phyloP scores from a whole-genome alignment of 2,797 vertebrate species.

The Sebastes cheni region DNA sequence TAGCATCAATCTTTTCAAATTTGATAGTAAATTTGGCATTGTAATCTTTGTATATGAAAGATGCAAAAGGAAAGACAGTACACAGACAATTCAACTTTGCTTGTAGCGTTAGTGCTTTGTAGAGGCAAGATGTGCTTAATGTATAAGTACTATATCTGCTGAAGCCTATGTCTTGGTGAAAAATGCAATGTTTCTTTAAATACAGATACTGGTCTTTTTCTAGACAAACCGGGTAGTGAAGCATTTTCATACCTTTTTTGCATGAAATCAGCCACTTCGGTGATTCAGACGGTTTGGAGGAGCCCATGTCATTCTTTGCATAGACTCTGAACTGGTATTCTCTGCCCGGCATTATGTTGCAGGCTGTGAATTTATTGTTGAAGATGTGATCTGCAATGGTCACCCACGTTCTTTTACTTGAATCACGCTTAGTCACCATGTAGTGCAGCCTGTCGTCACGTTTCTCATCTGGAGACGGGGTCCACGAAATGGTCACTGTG shows the following conservation, averaged over 20 bases:
- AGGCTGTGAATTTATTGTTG: conserved; percentile 90
- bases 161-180: not conserved
- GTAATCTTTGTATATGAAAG: not conserved
- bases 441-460: conserved; percentile 86
- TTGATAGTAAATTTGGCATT: too few relatives aligned
- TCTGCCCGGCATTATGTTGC: conserved; percentile 86
- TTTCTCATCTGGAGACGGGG: conserved; percentile 88
- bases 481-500: conserved; percentile 91
- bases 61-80: not conserved
- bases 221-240: not conserved
- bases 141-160: not conserved
- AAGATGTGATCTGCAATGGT: conserved; percentile 86
- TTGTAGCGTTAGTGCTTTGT: not conserved
- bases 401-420: conserved; percentile 82
- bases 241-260: conserved; percentile 81
- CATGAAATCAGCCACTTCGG: conserved; percentile 84
- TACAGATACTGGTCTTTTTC: not conserved
- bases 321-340: conserved; percentile 92
- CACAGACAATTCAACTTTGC: not conserved
- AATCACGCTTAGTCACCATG: conserved; percentile 86
- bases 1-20: too few relatives aligned
- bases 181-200: not conserved
- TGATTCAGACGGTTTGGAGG: conserved; percentile 86
- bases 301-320: conserved; percentile 90
- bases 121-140: too few relatives aligned